Evolutionary conservation across 2,888 invertebrate species (phyloP), one percentile per base, ranked within the genome.

Genomic region (Limnephilus marmoratus): DNA sequence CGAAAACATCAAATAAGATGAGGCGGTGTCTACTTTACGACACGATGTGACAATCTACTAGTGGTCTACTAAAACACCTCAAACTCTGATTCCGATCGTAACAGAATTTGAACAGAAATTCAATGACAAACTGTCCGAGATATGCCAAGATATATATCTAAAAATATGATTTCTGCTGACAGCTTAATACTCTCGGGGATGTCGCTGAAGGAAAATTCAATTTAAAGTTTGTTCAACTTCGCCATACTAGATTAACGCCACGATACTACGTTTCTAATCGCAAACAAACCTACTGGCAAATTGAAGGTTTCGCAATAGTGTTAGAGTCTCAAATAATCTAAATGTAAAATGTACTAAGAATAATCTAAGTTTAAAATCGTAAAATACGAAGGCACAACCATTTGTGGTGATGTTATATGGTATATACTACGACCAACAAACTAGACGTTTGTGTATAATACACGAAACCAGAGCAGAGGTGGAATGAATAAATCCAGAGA

Each of bases 201-300:
- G 88, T 68, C 29, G 88, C 68, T 88, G 53, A 37, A 31, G 29
- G 53, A 53, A 31, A 88, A 49, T 68, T 68, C 34, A 53, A 88
- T 88, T 88, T 68, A 53, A 88, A 88, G 88, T 88, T 53, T 88
- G 68, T 88, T 34, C 53, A 88, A 88, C 88, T 68, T 29, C 3
- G 29, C 41, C n/a, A 49, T 49, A 41, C 24, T 29, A 86, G 49
- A 41, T 45, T 86, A 49, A 86, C 45, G 86, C 41, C 15, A 18
- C 86, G 24, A 41, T 13, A 49, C 86, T 82, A 83, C 15, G 37
- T 83, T 86, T 49, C n/a, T 45, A 41, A 82, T 82, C 82, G 13
- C 13, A 31, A 31, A 82, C 4, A 34, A 82, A 68, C 68, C 9
- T n/a, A 68, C 68, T 68, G 68, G 68, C 68, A 68, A 68, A 68